Base-by-base conservation (phyloP, 2,113 vertebrate genomes). In the Callipepla squamata region DNA sequence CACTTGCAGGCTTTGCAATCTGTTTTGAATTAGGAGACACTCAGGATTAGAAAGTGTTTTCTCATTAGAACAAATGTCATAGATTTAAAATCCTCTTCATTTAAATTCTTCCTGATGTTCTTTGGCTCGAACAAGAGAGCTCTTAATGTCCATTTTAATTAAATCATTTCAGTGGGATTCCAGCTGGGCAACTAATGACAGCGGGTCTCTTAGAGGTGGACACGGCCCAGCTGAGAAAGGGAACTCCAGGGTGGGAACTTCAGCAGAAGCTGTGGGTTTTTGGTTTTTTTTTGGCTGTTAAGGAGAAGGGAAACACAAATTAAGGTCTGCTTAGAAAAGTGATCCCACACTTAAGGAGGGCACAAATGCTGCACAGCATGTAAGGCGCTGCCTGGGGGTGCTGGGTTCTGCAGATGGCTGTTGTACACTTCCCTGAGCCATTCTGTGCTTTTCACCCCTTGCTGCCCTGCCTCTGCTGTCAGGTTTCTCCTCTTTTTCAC, bases 51-150 rank as follows among this genome's bases (percentile, higher is more conserved):
- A 80, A 97, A 96, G 91, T 81, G 83, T 92, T 96, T 97, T 94
- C 97, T 97, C 86, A 85, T 97, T 97, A 96, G 95, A 96, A 97
- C 87, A 96, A 97, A 97, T 96, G 95, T 95, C 96, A 97, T 90
- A 91, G 92, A 97, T 94, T 81, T 69, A 72, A 94, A 96, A 96
- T 87, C 76, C 94, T 96, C 91, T 82, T 92, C 45, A 38, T 95
- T 97, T 96, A 90, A 95, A 96, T 96, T 96, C 95, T 74, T 94
- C 94, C 84, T 95, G 95, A 97, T 97, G 95, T 96, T 97, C 96
- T 95, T 94, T 91, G 95, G 94, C 94, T 97, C 92, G 94, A 97
- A 91, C 67, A 93, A 97, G 94, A 55, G 70, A 97, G 92, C 83
- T 96, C 92, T 94, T 97, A 96, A 95, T 95, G 97, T 97, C 95